Conservation (phyloP, 2,888 invertebrate genomes). For the Athrips mouffetella region DNA sequence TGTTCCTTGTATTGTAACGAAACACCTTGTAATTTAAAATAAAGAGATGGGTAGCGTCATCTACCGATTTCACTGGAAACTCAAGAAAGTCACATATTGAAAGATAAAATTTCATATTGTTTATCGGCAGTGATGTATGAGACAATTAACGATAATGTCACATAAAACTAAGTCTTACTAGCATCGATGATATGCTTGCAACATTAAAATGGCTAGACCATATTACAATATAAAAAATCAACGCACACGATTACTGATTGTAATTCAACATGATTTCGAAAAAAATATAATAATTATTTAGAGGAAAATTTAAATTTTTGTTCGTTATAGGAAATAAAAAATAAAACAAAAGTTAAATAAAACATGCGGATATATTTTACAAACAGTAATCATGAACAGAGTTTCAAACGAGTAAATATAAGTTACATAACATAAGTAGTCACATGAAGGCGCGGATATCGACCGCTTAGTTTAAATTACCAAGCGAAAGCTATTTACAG, state of each 20-base stretch:
- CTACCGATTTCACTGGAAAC: no score
- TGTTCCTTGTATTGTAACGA: no score
- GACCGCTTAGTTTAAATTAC: slow-evolving; percentile 11
- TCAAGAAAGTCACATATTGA: no score
- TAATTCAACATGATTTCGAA: slow-evolving; percentile 8
- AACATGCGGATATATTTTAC: slow-evolving; percentile 13
- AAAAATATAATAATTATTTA: not conserved
- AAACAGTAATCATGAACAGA: slow-evolving; percentile 18
- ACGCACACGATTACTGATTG: slow-evolving; percentile 16
- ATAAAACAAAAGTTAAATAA: slow-evolving; percentile 8
- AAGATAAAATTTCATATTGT: no score
- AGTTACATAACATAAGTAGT: slow-evolving; percentile 16
- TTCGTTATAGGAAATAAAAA: slow-evolving; percentile 1
- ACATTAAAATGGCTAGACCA: not conserved
- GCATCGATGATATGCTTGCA: not conserved
- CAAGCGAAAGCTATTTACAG: slow-evolving; percentile 53
- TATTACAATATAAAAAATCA: slow-evolving; percentile 10
- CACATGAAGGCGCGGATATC: slow-evolving; percentile 9
- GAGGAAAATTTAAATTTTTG: not conserved
- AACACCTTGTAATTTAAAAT: no score
- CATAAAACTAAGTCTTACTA: no score
- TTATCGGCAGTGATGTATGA: no score
- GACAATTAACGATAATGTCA: no score
- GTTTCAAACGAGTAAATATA: slow-evolving; percentile 11
- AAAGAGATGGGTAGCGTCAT: no score